Evolutionary conservation across 2,888 invertebrate genomes (phyloP), one percentile per base, ranked within the genome.

Genomic region (Corythucha ciliata): DNA sequence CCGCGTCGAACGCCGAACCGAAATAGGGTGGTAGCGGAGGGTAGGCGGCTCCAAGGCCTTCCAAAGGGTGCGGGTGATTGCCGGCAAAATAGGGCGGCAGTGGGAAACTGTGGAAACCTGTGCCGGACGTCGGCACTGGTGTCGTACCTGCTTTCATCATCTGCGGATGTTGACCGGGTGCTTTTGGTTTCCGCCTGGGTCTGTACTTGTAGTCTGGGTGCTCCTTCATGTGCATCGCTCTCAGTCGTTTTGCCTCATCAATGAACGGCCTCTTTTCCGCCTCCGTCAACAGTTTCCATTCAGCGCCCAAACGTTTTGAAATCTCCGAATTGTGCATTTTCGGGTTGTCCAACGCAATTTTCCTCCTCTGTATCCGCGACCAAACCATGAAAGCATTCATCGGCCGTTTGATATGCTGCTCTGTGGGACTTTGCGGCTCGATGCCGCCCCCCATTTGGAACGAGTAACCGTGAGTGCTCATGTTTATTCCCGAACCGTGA

Each of bases 371-470:
- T 33, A 90, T 82, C 34, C 92, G 73, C 4, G 92, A 91, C 93
- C 93, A 93, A 25, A 89, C 93, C 92, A 94, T 94, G 71, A 94
- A 94, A 0, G 94, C 93, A 72, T 94, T 94, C 94, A 96, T 94
- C 2, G 94, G 94, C 18, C 94, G 74, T 69, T 94, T 96, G 65
- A 96, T 91, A 70, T 92, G 90, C 8, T 79, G 81, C 62, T 84
- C 83, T 32, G 54, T 37, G 18, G 57, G 51, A 21, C 52, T 47
- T 36, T 57, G 56, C 22, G 56, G 53, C 37, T 59, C 59, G 52
- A 59, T 45, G 37, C 54, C 53, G 46, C 54, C 46, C 2, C 48
- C 46, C 54, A 59, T 52, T 10, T 57, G 46, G 47, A 57, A 59
- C 41, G 57, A 55, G 27, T 57, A 55, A 54, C 57, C 57, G 42